Percentiles rank a stretch among this genome's conserved stretches.
These are phyloP conservation scores for Sebastes paucispinis DNA, from an alignment of 2,797 vertebrate genomes.

Conservation along the genomic window DNA sequence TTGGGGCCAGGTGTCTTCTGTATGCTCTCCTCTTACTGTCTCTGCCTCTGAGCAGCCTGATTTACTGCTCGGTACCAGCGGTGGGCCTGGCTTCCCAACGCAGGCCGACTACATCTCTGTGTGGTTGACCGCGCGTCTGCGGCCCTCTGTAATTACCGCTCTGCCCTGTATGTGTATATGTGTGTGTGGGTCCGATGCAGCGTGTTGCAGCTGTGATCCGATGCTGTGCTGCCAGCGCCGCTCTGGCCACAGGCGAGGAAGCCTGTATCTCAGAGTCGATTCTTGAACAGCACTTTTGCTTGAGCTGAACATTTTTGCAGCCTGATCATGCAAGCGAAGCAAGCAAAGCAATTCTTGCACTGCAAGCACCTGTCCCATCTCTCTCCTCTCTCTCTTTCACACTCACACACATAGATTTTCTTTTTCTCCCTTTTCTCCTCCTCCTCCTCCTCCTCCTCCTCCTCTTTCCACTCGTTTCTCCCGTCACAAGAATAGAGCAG, in stretches of 20 bases:
- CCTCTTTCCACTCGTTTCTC: conserved; percentile 21
- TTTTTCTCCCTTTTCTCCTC: conserved; percentile 6
- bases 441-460: not conserved
- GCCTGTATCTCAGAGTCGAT: conserved; percentile 41
- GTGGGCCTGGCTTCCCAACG: conserved; percentile 20
- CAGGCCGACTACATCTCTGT: conserved; percentile 39
- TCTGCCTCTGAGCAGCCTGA: conserved; percentile 19
- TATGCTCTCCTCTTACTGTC: conserved; percentile 14
- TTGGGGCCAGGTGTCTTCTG: conserved; percentile 63
- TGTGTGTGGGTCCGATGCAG: conserved; percentile 27
- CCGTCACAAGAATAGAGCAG: conserved; percentile 54
- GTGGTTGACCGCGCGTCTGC: conserved; percentile 55
- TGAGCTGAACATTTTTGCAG: conserved; percentile 59
- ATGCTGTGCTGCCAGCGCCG: conserved; percentile 30
- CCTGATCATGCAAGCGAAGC: conserved; percentile 71
- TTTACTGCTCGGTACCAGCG: conserved; percentile 29
- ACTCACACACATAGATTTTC: conserved; percentile 16
- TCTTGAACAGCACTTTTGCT: conserved; percentile 65
- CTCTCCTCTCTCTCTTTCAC: not conserved
- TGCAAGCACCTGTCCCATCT: conserved; percentile 71
- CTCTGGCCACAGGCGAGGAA: conserved; percentile 49
- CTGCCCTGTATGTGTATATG: not conserved
- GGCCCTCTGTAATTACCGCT: conserved; percentile 51
- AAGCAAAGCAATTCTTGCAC: conserved; percentile 66
- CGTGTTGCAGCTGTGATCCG: conserved; percentile 32